A percentile compares a stretch with the other conserved stretches of the same genome.
phyloP scores from a whole-genome alignment of 2,797 vertebrate genomes.

The Platyrinchus mystaceus region DNA sequence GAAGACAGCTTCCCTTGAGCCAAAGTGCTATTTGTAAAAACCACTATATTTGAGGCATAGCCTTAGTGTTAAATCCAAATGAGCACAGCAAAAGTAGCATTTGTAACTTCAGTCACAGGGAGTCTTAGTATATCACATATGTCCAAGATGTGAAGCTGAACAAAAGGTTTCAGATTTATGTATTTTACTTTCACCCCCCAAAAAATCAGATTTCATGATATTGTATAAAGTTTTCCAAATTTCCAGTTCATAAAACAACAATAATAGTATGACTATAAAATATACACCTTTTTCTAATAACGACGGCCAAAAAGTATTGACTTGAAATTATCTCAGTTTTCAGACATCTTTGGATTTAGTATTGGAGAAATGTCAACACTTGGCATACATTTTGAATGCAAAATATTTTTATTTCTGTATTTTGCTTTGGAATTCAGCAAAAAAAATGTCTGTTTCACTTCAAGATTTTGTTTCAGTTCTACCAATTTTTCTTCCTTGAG shows the following conservation, averaged over 20 bases:
- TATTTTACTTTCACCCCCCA: neutral
- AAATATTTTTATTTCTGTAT: neutral
- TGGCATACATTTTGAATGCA: neutral
- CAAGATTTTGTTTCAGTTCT: neutral
- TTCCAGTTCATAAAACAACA: neutral
- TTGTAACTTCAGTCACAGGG: neutral
- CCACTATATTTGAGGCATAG: neutral
- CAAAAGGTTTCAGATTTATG: neutral
- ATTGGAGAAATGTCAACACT: neutral
- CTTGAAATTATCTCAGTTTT: neutral
- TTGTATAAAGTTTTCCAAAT: neutral
- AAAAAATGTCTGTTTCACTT: neutral
- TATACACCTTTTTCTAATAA: neutral
- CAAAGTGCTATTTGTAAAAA: neutral
- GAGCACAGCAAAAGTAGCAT: neutral
- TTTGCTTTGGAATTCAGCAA: neutral
- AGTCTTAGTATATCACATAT: neutral
- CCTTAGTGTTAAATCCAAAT: neutral
- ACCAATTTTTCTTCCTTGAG: neutral
- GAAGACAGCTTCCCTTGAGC: neutral
- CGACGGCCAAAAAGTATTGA: neutral
- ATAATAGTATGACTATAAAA: neutral
- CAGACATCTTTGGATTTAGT: neutral
- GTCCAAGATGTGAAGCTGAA: neutral
- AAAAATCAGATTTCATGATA: neutral